Evolutionary conservation across 2,113 vertebrate genomes (phyloP), one percentile per base, ranked within the genome.

Genomic region (Monopterus albus): DNA sequence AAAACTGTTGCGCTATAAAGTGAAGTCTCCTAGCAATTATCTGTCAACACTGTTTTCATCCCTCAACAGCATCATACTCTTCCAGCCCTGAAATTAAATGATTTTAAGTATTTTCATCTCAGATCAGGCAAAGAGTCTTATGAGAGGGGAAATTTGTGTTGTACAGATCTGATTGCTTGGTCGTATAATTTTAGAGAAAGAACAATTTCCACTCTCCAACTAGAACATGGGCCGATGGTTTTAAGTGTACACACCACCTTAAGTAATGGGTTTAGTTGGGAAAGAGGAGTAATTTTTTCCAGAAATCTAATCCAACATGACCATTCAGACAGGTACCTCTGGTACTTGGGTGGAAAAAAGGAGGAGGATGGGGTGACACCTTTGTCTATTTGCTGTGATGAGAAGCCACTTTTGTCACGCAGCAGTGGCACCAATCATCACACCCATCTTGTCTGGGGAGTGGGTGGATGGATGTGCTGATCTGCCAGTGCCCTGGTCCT

Each of bases 391-490:
- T 6, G 1, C 20, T 47, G 56, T 61, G 73, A 75, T 76, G 26
- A 75, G 62, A 84, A 50, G 62, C 38, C 63, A 28, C 28, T 82
- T 66, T 35, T 72, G 68, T 80, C 49, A 67, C 29, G 50, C 61
- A 61, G 55, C 76, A 59, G 67, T 47, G 40, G 52, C 68, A 74
- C 72, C 56, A 60, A 29, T 78, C 62, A 67, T 83, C 29, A 70
- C 60, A 51, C 52, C 67, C 82, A 75, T 70, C 53, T 57, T 61
- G 57, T 81, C 75, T 81, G 64, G 14, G 50, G 40, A 35, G 84
- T 84, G 84, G 87, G 88, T 69, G 86, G 83, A 70, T 76, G 64
- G 80, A 72, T 62, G 66, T 31, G 47, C 42, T 25, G 51, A 79
- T 81, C 49, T 64, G 77, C 75, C 57, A 35, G 59, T 70, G 40